phyloP scores from a whole-genome alignment of 2,113 vertebrate species.

The Amblyornis subalaris region DNA sequence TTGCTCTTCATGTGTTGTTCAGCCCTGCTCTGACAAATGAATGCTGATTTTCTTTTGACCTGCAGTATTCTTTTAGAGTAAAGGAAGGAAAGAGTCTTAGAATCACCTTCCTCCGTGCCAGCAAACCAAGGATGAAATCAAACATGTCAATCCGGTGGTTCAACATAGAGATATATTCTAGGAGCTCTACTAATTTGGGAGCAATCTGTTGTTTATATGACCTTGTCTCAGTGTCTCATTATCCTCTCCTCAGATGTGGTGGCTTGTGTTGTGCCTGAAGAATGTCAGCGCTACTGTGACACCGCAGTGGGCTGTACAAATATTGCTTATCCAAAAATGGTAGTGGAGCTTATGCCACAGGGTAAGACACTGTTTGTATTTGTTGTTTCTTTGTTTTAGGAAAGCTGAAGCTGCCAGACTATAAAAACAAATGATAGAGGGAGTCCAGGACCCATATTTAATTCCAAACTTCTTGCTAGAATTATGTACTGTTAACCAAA shows the following conservation, averaged over 20 bases:
- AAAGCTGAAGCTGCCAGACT: background rate
- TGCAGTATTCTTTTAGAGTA: background rate
- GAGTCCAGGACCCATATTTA: background rate
- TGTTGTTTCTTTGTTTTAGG: background rate
- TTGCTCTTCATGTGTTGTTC: background rate
- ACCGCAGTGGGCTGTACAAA: constrained; percentile 87
- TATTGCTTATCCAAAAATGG: constrained; percentile 90
- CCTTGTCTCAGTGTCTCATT: background rate
- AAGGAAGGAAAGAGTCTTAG: background rate
- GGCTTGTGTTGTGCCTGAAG: constrained; percentile 79
- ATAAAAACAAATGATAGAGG: background rate
- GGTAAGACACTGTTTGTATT: constrained; percentile 69
- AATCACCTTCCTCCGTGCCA: background rate
- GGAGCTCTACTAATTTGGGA: background rate
- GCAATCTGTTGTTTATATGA: background rate
- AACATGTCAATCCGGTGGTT: background rate
- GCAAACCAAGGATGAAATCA: background rate
- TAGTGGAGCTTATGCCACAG: constrained; percentile 90
- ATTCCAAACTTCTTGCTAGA: background rate
- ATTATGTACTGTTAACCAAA: background rate
- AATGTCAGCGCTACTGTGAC: constrained; percentile 77
- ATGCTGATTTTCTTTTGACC: background rate
- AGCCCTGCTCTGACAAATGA: background rate
- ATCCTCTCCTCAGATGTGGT: constrained; percentile 76
- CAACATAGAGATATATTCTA: background rate